These are phyloP conservation scores for Lordiphosa stackelbergi DNA, from an alignment of 1,140 invertebrate species.

Conservation along the genomic window DNA sequence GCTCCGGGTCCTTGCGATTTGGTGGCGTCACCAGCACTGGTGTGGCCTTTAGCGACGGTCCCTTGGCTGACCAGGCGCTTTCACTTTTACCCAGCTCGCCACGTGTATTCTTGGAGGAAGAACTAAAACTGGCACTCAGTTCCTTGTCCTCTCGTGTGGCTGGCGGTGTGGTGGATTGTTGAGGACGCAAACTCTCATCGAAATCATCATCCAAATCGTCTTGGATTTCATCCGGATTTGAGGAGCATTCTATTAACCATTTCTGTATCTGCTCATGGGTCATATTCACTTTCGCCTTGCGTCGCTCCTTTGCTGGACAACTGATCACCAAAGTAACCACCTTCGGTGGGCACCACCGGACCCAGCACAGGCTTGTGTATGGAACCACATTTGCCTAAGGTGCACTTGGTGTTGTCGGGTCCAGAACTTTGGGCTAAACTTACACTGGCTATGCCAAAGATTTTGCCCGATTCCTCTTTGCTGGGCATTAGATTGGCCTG, in stretches of 20 bases:
- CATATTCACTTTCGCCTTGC: conserved; percentile 85
- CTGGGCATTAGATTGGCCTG: conserved; percentile 76
- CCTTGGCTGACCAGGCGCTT: conserved; percentile 74
- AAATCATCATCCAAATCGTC: conserved; percentile 78
- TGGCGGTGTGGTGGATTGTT: conserved; percentile 59
- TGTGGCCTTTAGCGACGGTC: conserved; percentile 69
- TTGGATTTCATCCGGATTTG: conserved; percentile 79
- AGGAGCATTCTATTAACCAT: conserved; percentile 83
- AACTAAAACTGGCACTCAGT: conserved; percentile 63
- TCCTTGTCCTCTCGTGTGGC: conserved; percentile 65
- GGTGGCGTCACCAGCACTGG: conserved; percentile 53
- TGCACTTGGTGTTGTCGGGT: conserved; percentile 76
- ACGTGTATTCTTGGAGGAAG: conserved; percentile 70
- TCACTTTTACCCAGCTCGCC: conserved; percentile 66
- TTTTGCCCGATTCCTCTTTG: conserved; percentile 77
- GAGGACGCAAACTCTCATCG: conserved; percentile 66
- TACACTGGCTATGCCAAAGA: conserved; percentile 77
- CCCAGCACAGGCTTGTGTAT: conserved; percentile 75
- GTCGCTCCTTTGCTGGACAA: conserved; percentile 75
- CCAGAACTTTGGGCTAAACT: conserved; percentile 76
- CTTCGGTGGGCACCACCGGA: conserved; percentile 73
- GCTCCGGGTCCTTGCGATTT: conserved; percentile 20
- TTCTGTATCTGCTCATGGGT: conserved; percentile 85
- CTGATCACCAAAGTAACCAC: conserved; percentile 68
- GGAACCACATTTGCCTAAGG: conserved; percentile 76